phyloP scores from a whole-genome alignment of 2,113 vertebrate species.

The Nicator chloris region DNA sequence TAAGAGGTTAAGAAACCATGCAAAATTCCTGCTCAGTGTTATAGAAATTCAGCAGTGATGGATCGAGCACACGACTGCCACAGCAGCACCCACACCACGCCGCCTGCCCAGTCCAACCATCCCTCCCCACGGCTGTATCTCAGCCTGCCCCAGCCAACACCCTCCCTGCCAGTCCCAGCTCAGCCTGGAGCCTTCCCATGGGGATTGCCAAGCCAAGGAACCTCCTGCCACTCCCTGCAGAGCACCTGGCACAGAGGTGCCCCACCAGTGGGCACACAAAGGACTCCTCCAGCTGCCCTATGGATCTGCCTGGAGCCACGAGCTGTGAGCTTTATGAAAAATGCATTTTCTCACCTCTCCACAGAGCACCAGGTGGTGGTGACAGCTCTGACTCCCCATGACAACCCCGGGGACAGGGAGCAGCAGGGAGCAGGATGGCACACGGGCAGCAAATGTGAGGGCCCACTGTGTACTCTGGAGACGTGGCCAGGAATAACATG shows the following conservation, averaged over 20 bases:
- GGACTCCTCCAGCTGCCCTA: not conserved
- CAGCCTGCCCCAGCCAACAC: not conserved
- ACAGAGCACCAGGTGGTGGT: accelerated
- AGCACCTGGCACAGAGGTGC: not conserved
- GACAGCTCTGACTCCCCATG: not conserved
- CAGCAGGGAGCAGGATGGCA: not conserved
- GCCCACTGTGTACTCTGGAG: accelerated
- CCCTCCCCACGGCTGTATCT: accelerated
- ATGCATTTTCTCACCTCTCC: not conserved
- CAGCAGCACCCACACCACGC: not conserved
- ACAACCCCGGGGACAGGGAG: not conserved
- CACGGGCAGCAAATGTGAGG: accelerated
- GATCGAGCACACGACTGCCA: not conserved
- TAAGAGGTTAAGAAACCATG: not conserved
- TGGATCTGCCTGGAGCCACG: accelerated
- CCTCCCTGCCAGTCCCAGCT: not conserved
- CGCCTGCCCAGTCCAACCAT: not conserved
- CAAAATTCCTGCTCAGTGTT: not conserved
- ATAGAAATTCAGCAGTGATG: accelerated
- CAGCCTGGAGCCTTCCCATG: accelerated
- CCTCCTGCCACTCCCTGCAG: accelerated
- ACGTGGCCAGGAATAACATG: not conserved
- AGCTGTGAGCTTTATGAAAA: not conserved
- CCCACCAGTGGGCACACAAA: accelerated
- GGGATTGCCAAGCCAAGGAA: not conserved